Evolutionary conservation across 2,113 vertebrate species (phyloP), one percentile per base, ranked within the genome.

Genomic region (Tor tambroides): DNA sequence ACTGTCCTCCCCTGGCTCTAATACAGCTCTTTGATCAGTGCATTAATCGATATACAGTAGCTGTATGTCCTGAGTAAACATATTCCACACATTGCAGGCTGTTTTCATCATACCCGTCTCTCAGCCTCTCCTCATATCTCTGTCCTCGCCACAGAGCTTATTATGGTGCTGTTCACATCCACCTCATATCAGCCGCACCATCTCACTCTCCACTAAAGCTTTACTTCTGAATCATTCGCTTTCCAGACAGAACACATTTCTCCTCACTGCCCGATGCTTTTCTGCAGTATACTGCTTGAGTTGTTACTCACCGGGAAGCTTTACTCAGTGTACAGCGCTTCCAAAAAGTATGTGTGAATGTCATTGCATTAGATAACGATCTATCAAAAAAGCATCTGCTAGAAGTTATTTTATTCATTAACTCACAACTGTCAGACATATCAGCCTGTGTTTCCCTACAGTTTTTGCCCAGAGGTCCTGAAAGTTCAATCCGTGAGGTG

Each of bases 51-150:
- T 30, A 54, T 78, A 71, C 59, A 87, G 23, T 32, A 10, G 89
- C 89, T 85, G 56, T 87, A 83, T 90, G 82, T 90, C 80, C 84
- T 89, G 75, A 85, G 91, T 92, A 89, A 38, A 38, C 4, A 23
- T 88, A 84, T 86, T 56, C 81, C 75, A 84, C 79, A 86, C 87
- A 69, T 88, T 54, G 75, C 91, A 76, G 75, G 61, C 74, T 90
- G 76, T 92, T 93, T 92, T 93, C 88, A 92, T 93, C 92, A 90
- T 28, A 75, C 77, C 80, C 76, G 78, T 85, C 84, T 84, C 87
- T 86, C 86, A 84, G 76, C 51, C 76, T 32, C 59, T 63, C 19
- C 26, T 61, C 65, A n/a, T 78, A 51, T 54, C 75, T 77, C 46
- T 54, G 75, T 74, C 75, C 46, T 54, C 75, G 2, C 26, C 43